Evolutionary conservation across 1,140 invertebrate genomes (phyloP).

Genomic region (Eubasilissa regina): DNA sequence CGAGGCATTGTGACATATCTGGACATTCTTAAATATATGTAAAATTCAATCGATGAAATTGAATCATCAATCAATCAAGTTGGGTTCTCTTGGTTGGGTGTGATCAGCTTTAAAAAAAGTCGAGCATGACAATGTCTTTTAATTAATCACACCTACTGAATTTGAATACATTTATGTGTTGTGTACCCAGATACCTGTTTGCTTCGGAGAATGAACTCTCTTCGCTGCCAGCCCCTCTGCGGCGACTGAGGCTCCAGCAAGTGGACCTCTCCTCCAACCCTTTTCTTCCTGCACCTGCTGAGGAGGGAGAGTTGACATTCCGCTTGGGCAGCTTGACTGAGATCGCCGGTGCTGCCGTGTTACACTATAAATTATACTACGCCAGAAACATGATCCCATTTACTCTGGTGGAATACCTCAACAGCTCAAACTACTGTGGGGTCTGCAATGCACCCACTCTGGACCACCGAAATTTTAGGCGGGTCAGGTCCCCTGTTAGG

Average conservation of each 20-base stretch:
- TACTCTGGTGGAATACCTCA: conserved; percentile 24
- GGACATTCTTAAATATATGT: no score
- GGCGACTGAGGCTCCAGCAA: conserved; percentile 14
- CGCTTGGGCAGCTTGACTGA: conserved; percentile 36
- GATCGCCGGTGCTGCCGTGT: conserved; percentile 13
- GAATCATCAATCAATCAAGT: no score
- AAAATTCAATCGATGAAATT: no score
- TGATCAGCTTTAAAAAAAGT: no score
- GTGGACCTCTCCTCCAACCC: conserved; percentile 50
- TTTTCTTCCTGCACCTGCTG: conserved; percentile 2
- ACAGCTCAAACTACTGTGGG: conserved; percentile 22
- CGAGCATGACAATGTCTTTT: not conserved
- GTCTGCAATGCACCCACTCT: conserved; percentile 6
- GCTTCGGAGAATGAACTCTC: conserved; percentile 44
- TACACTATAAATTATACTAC: conserved; percentile 22
- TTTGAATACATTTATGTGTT: no score
- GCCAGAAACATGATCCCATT: conserved; percentile 16
- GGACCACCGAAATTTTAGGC: not conserved
- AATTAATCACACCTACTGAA: not conserved
- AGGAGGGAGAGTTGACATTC: not conserved
- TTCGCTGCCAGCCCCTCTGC: conserved; percentile 41
- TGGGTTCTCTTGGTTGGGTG: no score
- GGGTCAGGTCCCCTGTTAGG: not conserved
- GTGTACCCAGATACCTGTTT: conserved; percentile 46
- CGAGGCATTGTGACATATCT: no score